phyloP scores from a whole-genome alignment of 2,113 vertebrate species.

The Sterrhoptilus dennistouni region DNA sequence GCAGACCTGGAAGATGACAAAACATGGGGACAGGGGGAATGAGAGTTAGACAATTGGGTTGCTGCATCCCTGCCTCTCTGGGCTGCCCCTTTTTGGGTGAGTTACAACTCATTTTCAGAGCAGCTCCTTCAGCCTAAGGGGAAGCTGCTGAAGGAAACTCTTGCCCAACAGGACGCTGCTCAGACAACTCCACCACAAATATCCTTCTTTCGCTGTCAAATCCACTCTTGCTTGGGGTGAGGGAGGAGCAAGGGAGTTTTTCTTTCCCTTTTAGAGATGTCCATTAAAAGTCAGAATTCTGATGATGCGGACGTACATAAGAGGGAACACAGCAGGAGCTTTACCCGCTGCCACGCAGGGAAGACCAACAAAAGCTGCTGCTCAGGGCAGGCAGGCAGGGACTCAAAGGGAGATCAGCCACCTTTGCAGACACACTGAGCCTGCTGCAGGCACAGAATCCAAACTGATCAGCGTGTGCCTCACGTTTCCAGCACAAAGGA shows the following conservation, averaged over 20 bases:
- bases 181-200: conserved; percentile 25
- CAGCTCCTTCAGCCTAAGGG: neutral
- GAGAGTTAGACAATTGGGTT: neutral
- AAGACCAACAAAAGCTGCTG: neutral
- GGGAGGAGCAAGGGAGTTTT: conserved; percentile 8
- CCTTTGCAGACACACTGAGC: neutral
- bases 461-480: neutral
- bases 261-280: neutral
- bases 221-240: neutral
- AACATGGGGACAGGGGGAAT: rapidly evolving
- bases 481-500: neutral
- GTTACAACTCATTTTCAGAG: neutral
- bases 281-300: neutral
- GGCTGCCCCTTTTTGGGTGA: neutral
- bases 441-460: neutral
- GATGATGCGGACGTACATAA: neutral
- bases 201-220: neutral
- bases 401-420: neutral
- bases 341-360: neutral
- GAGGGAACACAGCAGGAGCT: neutral
- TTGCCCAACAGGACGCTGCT: neutral
- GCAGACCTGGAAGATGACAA: neutral
- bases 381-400: neutral
- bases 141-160: neutral
- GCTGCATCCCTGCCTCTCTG: neutral